Base-by-base conservation (phyloP, 2,113 vertebrate species). In the Mesembrinibis cayennensis region DNA sequence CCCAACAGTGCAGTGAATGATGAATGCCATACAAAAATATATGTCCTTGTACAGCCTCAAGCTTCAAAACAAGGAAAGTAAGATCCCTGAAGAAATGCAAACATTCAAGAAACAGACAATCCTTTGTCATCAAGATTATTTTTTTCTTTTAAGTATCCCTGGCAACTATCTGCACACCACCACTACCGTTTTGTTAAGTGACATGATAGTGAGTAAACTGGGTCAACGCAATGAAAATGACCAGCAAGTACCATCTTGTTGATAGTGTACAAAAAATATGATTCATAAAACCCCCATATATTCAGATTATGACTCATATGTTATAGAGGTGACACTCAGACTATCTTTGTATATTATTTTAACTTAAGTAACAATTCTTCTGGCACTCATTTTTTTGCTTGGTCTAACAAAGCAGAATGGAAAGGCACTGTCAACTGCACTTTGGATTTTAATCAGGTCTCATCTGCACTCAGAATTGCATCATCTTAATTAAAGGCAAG, bases 21-120 rank as follows among this genome's bases (percentile, higher is more conserved):
- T 86, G 71, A 95, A 94, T 86, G 63, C 55, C 87, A 80, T 88
- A 91, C 82, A 88, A 94, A 96, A 97, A 87, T 91, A 16, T 44
- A 80, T 70, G 87, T 90, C 78, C 91, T 95, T 94, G 82, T 34
- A 87, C 26, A 65, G 93, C 93, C 93, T 71, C 26, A 0, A 94
- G 91, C 71, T 90, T 80, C 47, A 86, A 73, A 88, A 80, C n/a
- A 47, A 53, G 16, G 6, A 58, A 87, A 92, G 42, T 26, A 89
- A 62, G n/a, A 77, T 42, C 62, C 42, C 38, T 52, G 62, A 63
- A 90, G 87, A 93, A 91, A 83, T 47, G 30, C 32, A 86, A 87
- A 80, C 34, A 72, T 45, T 79, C 25, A 58, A 85, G 66, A 87
- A 15, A 91, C 11, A 79, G 84, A 61, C 18, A 66, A 69, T 13